phyloP scores from a whole-genome alignment of 2,888 invertebrate species.

The Hypercompe scribonia region DNA sequence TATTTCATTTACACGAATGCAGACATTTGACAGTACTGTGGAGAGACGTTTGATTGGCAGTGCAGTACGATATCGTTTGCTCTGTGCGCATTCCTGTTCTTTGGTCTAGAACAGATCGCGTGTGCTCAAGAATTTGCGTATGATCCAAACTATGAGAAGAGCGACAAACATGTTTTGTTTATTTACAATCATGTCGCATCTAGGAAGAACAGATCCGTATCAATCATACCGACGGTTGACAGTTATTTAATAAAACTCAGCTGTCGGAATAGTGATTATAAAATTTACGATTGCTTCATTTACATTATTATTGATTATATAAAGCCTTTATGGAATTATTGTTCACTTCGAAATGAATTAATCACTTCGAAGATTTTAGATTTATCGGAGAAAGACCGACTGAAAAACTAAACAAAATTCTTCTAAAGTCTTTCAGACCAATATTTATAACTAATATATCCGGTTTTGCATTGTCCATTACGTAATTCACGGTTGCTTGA shows the following conservation, averaged over 20 bases:
- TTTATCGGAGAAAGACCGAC: too few species aligned
- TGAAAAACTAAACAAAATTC: too few species aligned
- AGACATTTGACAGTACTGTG: neutral
- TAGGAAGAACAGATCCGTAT: neutral
- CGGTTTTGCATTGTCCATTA: too few species aligned
- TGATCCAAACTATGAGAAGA: constrained; percentile 44
- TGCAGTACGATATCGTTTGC: constrained; percentile 63
- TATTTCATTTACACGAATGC: too few species aligned
- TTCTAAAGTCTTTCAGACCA: too few species aligned
- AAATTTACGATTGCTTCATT: neutral
- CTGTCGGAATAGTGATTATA: neutral
- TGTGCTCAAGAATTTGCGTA: constrained; percentile 64
- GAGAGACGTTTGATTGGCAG: neutral
- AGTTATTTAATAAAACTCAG: neutral
- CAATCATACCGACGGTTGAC: too few species aligned
- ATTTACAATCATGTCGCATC: neutral
- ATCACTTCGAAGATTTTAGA: too few species aligned
- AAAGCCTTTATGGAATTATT: too few species aligned
- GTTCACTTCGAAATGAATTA: too few species aligned
- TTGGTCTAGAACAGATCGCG: constrained; percentile 76
- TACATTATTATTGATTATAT: neutral
- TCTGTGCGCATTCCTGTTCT: constrained; percentile 70
- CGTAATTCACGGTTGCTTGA: too few species aligned
- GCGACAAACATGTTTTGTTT: neutral
- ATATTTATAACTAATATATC: too few species aligned